These are phyloP conservation scores for Linurgus olivaceus DNA, from an alignment of 2,797 vertebrate genomes.

Conservation along the genomic window DNA sequence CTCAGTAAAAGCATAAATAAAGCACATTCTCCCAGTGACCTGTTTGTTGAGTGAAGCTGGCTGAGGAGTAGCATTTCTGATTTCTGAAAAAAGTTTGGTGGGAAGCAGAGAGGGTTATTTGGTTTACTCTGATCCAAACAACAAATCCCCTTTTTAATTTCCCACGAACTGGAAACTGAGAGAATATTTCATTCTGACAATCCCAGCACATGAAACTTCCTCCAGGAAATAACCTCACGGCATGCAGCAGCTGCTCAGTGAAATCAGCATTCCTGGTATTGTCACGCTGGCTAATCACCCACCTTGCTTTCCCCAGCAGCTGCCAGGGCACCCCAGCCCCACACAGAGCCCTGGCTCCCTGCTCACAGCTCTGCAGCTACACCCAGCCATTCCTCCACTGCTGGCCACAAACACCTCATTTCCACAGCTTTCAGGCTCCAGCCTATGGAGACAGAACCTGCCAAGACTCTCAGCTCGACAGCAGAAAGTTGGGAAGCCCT, in stretches of 20 bases:
- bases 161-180: background rate
- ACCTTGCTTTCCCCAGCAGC: background rate
- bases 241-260: slow-evolving; percentile 9
- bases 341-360: fast-evolving
- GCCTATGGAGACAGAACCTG: background rate
- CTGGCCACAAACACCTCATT: background rate
- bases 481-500: background rate
- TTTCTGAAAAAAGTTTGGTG: background rate
- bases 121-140: background rate
- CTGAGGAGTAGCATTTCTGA: background rate
- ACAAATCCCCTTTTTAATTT: background rate
- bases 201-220: background rate
- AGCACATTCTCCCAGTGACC: background rate
- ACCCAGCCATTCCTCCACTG: background rate
- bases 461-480: background rate
- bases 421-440: background rate
- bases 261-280: background rate
- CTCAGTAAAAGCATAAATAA: background rate
- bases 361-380: background rate
- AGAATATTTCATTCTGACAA: background rate
- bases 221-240: slow-evolving; percentile 14
- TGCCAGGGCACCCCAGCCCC: background rate
- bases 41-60: background rate
- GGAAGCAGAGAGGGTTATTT: background rate
- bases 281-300: background rate